Evolutionary conservation across 1,140 invertebrate genomes (phyloP), one percentile per base, ranked within the genome.

Genomic region (Agrypnia vestita): DNA sequence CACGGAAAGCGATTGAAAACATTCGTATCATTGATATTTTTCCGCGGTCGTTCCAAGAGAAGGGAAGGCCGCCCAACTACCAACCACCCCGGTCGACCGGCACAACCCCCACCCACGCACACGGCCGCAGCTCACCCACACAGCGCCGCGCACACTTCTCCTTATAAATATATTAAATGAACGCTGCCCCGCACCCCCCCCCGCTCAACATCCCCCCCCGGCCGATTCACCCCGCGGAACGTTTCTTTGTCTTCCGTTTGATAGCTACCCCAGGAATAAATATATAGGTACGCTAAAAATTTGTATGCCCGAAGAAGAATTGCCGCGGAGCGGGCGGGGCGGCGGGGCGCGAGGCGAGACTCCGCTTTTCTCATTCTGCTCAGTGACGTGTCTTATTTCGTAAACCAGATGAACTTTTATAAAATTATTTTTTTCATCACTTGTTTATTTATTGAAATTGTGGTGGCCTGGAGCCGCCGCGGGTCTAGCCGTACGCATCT

Each of bases 81-180:
- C 1, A 35, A 3, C 25, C 25, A 35, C 25, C 25, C 25, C 25
- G 1, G 25, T 6, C 25, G 25, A 6, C 25, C 25, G 25, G 6
- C 25, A 35, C 25, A 35, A 35, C 25, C 25, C 1, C 25, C 25
- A 1, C 25, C 25, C 25, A 6, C 25, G 1, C 25, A 35, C 25
- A 35, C 25, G 1, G 1, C 1, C 25, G 25, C 25, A 35, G 25
- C 25, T 35, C 25, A 35, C 25, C 25, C 25, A 35, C 25, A 35
- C 25, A 35, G 25, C 25, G 25, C 9, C 47, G 47, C 46, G 59
- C 19, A 55, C 49, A 55, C 49, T 69, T 55, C 79, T 72, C 79
- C 79, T 80, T 80, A 80, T 80, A 80, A 80, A 80, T 80, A 80
- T 80, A 80, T 80, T 80, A 80, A 64, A 64, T 64, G 35, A 64